Evolutionary conservation across 2,888 invertebrate genomes (phyloP), one percentile per base, ranked within the genome.

Genomic region (Melanostoma scalare): DNA sequence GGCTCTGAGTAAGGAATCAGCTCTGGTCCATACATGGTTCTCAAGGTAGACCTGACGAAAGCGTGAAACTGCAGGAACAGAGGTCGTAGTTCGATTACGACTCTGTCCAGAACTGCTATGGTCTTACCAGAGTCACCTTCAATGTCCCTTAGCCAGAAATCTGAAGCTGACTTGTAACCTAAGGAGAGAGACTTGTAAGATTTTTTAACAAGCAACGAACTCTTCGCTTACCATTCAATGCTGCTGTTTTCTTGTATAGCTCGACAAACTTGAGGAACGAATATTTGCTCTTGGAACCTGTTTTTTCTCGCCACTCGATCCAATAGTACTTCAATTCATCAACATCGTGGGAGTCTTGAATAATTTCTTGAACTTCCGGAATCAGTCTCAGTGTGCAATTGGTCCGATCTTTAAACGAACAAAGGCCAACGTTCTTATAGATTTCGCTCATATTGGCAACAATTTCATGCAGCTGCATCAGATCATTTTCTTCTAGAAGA

Each of bases 371-470:
- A 2, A 90, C 89, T 9, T 90, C 88, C 2, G 96, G 96, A 89
- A 96, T 95, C 36, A 96, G 91, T 6, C 93, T 89, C 10, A 96
- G 90, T 87, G 95, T 94, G 86, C 96, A 96, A 86, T 94, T 94
- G 0, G 88, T 89, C 0, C 89, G 88, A 78, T 95, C 92, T 33
- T 93, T 92, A 87, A 91, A 96, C 3, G 94, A 93, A 87, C 96
- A 96, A n/a, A 96, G 93, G 89, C 94, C 94, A 0, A 95, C 94
- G 2, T 93, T 96, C 0, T 94, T 94, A 88, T 96, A 96, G 84
- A 94, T 94, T 0, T 94, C 93, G 87, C 94, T 93, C 96, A 97
- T 96, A 9, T 94, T 94, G 0, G 94, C 93, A 0, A 94, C 92
- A 0, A 94, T 92, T 86, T 93, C 93, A 88, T 94, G 93, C 48